phyloP scores from a whole-genome alignment of 2,797 vertebrate species.

The Pterois miles region DNA sequence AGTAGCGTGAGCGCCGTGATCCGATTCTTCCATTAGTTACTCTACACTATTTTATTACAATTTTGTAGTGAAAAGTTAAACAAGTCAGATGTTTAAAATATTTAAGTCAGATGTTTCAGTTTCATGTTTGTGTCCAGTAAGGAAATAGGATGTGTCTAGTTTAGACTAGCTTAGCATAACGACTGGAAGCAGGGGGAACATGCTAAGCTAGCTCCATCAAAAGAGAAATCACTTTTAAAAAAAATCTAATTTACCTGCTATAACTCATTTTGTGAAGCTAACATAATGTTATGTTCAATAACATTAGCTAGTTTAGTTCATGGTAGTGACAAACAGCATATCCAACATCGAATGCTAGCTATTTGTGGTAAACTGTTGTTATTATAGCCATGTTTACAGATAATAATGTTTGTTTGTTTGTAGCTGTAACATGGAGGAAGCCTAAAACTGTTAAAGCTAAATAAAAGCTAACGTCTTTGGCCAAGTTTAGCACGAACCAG shows the following conservation, averaged over 20 bases:
- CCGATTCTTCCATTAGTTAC: slow-evolving; percentile 3
- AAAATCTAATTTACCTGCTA: neutral
- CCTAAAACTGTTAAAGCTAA: neutral
- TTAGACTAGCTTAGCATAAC: neutral
- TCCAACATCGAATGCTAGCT: neutral
- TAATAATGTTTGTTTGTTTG: neutral
- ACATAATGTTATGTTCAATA: neutral
- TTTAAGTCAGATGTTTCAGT: neutral
- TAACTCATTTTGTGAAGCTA: neutral
- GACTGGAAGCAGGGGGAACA: neutral
- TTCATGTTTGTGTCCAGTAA: neutral
- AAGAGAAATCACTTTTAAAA: neutral
- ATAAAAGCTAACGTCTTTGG: neutral
- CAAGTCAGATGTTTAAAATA: neutral
- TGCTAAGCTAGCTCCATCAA: neutral
- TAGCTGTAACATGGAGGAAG: neutral
- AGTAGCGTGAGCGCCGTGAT: slow-evolving; percentile 36
- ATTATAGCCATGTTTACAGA: neutral
- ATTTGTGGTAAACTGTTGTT: neutral
- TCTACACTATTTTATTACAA: neutral
- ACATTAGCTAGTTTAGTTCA: neutral
- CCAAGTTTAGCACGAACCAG: neutral
- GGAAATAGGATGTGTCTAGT: neutral
- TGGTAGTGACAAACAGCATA: neutral
- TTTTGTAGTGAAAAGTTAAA: neutral